Percentiles rank a stretch among this genome's conserved stretches.
These are phyloP conservation scores for Noctua fimbriata DNA, from an alignment of 2,888 invertebrate species.

Conservation along the genomic window DNA sequence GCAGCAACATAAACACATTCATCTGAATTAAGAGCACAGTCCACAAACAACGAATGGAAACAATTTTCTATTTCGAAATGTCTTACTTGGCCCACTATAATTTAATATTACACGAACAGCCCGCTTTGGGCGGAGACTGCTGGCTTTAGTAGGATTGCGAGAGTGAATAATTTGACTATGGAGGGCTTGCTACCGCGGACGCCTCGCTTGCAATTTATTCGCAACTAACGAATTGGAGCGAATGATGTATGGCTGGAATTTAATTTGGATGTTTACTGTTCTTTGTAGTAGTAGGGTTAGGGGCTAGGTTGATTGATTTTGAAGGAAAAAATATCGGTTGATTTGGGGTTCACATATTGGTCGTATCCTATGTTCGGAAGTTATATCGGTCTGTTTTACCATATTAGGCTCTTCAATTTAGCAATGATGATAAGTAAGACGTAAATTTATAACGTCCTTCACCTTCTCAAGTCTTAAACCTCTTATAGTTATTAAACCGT, in stretches of 20 bases:
- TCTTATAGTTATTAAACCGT: background rate
- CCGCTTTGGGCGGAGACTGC: constrained; percentile 76
- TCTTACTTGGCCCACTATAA: constrained; percentile 86
- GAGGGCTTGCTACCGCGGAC: constrained; percentile 79
- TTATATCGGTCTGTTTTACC: background rate
- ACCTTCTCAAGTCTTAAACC: background rate
- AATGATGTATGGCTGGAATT: constrained; percentile 78
- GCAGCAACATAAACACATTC: constrained; percentile 67
- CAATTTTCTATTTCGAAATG: constrained; percentile 88
- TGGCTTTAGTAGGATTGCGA: constrained; percentile 86
- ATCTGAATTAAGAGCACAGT: constrained; percentile 69
- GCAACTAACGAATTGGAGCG: constrained; percentile 78
- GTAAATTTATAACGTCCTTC: background rate
- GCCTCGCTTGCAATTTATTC: constrained; percentile 83
- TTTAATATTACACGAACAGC: constrained; percentile 88
- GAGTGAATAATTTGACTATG: constrained; percentile 89
- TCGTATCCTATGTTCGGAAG: background rate
- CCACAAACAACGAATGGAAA: constrained; percentile 71
- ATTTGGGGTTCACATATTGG: background rate
- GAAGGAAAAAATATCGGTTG: background rate
- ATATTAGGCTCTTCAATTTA: background rate
- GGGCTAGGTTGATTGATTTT: constrained; percentile 30
- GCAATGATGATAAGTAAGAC: background rate
- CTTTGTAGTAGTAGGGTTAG: constrained; percentile 39
- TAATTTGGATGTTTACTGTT: constrained; percentile 70